These are phyloP conservation scores for Venusia cambrica DNA, from an alignment of 2,888 invertebrate genomes.

Conservation along the genomic window DNA sequence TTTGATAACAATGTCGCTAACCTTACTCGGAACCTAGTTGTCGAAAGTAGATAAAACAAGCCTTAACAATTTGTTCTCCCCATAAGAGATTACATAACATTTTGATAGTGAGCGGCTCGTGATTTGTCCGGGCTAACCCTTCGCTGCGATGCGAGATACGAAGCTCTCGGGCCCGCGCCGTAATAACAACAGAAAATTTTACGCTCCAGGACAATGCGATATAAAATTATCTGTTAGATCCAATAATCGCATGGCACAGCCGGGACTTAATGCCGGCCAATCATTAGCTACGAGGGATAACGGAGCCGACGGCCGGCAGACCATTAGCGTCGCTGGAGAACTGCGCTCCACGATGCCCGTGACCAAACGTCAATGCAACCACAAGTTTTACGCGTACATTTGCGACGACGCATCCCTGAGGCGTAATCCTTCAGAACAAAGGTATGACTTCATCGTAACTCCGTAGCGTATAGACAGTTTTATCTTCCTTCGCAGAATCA, in stretches of 20 bases:
- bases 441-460: conserved; percentile 74
- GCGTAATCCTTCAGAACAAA: conserved; percentile 58
- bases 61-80: not conserved
- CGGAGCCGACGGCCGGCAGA: conserved; percentile 71
- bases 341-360: conserved; percentile 61
- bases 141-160: conserved; percentile 52
- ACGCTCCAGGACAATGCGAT: conserved; percentile 81
- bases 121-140: conserved; percentile 51
- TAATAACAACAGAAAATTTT: conserved; percentile 79
- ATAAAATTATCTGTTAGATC: conserved; percentile 82
- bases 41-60: too few relatives aligned
- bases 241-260: conserved; percentile 79
- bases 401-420: conserved; percentile 57
- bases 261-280: conserved; percentile 79
- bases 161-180: conserved; percentile 50
- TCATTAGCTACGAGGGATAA: conserved; percentile 81
- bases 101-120: conserved; percentile 40
- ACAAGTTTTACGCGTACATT: conserved; percentile 46
- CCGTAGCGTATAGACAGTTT: conserved; percentile 50
- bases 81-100: conserved; percentile 10
- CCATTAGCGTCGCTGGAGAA: conserved; percentile 56
- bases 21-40: too few relatives aligned
- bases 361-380: conserved; percentile 79
- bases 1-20: too few relatives aligned
- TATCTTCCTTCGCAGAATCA: conserved; percentile 52